Evolutionary conservation across 2,797 vertebrate species (phyloP), one percentile per base, ranked within the genome.

Genomic region (Pempheris klunzingeri): DNA sequence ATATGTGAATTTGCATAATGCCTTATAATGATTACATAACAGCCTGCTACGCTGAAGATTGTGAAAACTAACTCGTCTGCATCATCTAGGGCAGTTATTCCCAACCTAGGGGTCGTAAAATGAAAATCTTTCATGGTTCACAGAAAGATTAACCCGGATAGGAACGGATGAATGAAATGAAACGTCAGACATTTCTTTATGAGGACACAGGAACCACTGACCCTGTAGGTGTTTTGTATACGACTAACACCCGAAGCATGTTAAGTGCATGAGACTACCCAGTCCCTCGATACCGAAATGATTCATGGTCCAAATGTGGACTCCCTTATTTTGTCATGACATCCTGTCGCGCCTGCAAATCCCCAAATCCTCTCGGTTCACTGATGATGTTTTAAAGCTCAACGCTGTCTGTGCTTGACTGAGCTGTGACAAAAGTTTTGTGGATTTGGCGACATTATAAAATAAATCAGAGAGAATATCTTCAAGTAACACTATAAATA

Each of bases 1-100:
- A 26, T 17, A 55, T 12, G 24, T 63, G 36, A 60, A 47, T 24
- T 7, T 65, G 24, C 32, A 30, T 38, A 9, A 59, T 7, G 15
- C 28, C 39, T 20, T 5, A 6, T 59, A 22, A 32, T 24, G 54
- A 54, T 63, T 70, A 60, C 39, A 28, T 68, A 71, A 62, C 43
- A 7, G 38, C 34, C 54, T 38, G n/a, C 20, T 20, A n/a, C 1
- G 7, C 30, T 47, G 61, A 24, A 53, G 14, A 17, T 52, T 30
- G 39, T 65, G 32, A 62, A 52, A 38, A 54, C 34, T 12, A 38
- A 54, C 34, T 12, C 4, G 9, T 54, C 39, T 50, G 17, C 54
- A 28, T 60, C 36, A 41, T 67, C 9, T 62, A 2, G 49, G 32
- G 28, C 44, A 64, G 10, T 32, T 54, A 39, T 59, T 53, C 17